These are phyloP conservation scores for Tenodera sinensis DNA, from an alignment of 2,888 invertebrate genomes.

Conservation along the genomic window DNA sequence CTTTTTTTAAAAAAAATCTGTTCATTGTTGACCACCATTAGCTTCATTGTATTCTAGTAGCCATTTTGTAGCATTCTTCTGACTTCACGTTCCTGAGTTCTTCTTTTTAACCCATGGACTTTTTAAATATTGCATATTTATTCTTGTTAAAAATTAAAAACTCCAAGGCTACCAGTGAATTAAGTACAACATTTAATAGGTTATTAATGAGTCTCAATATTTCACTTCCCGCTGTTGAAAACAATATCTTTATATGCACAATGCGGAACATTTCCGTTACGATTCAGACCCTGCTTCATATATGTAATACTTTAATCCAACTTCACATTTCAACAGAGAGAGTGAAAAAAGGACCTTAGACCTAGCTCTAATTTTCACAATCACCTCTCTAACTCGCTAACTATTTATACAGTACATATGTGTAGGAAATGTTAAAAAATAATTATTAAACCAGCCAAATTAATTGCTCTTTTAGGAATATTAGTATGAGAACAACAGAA, in stretches of 20 bases:
- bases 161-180: conserved; percentile 26
- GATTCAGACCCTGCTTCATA: conserved; percentile 8
- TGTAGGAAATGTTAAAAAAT: conserved; percentile 11
- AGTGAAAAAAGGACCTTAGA: conserved; percentile 14
- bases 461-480: neutral
- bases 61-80: conserved; percentile 11
- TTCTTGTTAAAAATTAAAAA: conserved; percentile 22
- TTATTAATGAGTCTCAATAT: conserved; percentile 1
- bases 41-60: conserved; percentile 5
- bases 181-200: conserved; percentile 22
- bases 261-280: neutral
- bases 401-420: conserved; percentile 19
- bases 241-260: neutral
- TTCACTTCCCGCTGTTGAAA: conserved; percentile 19
- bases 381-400: conserved; percentile 18
- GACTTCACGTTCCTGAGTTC: conserved; percentile 24
- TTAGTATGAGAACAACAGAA: neutral
- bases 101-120: conserved; percentile 17
- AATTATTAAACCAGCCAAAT: neutral
- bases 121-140: conserved; percentile 18
- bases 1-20: neutral
- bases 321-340: neutral
- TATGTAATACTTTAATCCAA: neutral
- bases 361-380: conserved; percentile 17
- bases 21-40: conserved; percentile 4